Evolutionary conservation across 1,140 invertebrate species (phyloP).

Genomic region (Cydia splendana): DNA sequence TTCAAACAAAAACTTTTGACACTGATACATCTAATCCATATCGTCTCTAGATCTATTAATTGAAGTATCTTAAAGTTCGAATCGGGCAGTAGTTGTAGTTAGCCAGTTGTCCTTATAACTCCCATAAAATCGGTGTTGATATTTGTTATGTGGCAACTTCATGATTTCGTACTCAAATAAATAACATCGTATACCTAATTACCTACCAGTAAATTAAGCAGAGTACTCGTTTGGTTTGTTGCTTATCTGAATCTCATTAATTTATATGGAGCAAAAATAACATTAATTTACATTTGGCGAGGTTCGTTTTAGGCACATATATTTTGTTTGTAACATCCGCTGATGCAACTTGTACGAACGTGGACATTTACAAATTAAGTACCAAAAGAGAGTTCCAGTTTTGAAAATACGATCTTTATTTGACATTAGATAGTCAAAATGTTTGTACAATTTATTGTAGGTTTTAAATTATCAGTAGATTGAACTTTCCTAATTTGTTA

Average conservation of each 20-base stretch:
- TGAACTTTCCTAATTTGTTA: too few species aligned
- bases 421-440: too few species aligned
- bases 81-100: too few species aligned
- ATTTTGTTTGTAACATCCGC: conserved; percentile 30
- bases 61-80: too few species aligned
- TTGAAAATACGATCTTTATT: too few species aligned
- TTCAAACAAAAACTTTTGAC: too few species aligned
- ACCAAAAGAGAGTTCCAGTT: neutral
- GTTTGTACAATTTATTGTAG: too few species aligned
- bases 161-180: neutral
- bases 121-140: neutral
- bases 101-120: neutral
- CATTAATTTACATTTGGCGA: conserved; percentile 2
- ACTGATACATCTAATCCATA: too few species aligned
- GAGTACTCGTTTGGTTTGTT: neutral
- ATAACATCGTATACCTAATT: too few species aligned
- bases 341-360: conserved; percentile 12
- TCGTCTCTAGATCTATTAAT: too few species aligned
- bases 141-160: neutral
- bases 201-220: neutral
- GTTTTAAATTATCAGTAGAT: too few species aligned
- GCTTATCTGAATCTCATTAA: neutral
- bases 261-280: neutral
- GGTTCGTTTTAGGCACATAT: neutral
- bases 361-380: neutral